phyloP scores from a whole-genome alignment of 2,888 invertebrate species.

The Lysandra coridon region DNA sequence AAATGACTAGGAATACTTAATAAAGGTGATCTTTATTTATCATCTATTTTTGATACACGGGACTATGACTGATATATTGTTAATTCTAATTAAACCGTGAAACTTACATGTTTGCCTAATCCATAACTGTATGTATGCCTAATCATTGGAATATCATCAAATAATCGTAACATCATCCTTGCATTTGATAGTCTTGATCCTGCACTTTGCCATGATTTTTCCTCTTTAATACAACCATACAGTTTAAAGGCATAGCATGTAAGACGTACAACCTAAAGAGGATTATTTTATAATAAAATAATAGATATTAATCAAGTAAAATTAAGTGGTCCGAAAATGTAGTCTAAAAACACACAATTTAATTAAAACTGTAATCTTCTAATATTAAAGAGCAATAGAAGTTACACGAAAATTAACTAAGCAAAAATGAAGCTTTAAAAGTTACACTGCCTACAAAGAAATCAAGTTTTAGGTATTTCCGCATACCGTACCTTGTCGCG shows the following conservation, averaged over 20 bases:
- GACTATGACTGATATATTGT: neutral
- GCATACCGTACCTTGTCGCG: slow-evolving; percentile 87
- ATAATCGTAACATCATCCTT: slow-evolving; percentile 87
- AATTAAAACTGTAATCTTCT: neutral
- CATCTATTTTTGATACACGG: too few relatives aligned
- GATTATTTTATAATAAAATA: neutral
- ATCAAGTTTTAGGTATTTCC: slow-evolving; percentile 48
- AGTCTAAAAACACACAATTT: neutral
- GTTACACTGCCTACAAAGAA: neutral
- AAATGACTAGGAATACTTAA: neutral
- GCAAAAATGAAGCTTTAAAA: neutral
- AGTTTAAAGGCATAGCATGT: slow-evolving; percentile 89
- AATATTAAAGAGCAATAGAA: neutral
- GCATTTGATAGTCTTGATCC: slow-evolving; percentile 88
- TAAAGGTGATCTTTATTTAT: too few relatives aligned
- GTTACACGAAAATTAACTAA: neutral
- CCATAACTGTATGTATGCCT: slow-evolving; percentile 87
- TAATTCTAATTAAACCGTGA: neutral
- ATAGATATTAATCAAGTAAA: neutral
- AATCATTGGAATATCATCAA: slow-evolving; percentile 92
- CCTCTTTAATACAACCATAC: slow-evolving; percentile 81
- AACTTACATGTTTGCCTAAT: slow-evolving; percentile 80
- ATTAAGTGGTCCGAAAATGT: neutral
- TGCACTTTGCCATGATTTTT: slow-evolving; percentile 80
- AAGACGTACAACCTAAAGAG: slow-evolving; percentile 84